A percentile compares a stretch with the other conserved stretches of the same genome.
Conservation (phyloP, 2,797 vertebrate species). For the Thalassophryne amazonica region DNA sequence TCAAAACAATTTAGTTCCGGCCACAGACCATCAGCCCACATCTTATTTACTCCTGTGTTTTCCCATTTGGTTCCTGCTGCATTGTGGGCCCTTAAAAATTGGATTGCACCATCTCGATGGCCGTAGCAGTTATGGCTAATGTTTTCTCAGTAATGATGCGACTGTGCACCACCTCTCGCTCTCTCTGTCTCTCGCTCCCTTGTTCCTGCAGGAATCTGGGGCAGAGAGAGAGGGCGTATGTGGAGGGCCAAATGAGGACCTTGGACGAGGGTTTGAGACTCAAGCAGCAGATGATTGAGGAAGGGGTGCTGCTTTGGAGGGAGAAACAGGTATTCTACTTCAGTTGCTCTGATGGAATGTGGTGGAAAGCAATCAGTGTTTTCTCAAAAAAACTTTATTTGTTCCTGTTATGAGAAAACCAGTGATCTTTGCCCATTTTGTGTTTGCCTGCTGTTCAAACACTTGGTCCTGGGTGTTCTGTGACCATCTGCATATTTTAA, state of each 20-base stretch:
- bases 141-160: constrained; percentile 55
- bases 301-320: constrained; percentile 74
- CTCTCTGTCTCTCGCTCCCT: not conserved
- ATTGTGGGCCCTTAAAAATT: constrained; percentile 58
- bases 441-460: not conserved
- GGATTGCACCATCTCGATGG: constrained; percentile 51
- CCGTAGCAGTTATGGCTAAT: constrained; percentile 39
- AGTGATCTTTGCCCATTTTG: not conserved
- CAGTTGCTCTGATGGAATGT: not conserved
- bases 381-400: not conserved
- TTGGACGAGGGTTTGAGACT: constrained; percentile 72
- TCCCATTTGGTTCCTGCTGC: constrained; percentile 53
- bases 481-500: too few species aligned
- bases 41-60: constrained; percentile 65
- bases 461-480: too few species aligned
- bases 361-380: not conserved
- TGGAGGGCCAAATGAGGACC: constrained; percentile 75
- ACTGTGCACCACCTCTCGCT: constrained; percentile 9
- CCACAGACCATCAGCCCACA: constrained; percentile 32
- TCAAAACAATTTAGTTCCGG: constrained; percentile 61
- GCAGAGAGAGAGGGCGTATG: constrained; percentile 66
- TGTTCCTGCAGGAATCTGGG: constrained; percentile 71
- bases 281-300: constrained; percentile 75
- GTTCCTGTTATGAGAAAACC: not conserved
- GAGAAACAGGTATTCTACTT: constrained; percentile 70